Evolutionary conservation across 2,113 vertebrate species (phyloP).

Genomic region (Mandrillus leucophaeus): DNA sequence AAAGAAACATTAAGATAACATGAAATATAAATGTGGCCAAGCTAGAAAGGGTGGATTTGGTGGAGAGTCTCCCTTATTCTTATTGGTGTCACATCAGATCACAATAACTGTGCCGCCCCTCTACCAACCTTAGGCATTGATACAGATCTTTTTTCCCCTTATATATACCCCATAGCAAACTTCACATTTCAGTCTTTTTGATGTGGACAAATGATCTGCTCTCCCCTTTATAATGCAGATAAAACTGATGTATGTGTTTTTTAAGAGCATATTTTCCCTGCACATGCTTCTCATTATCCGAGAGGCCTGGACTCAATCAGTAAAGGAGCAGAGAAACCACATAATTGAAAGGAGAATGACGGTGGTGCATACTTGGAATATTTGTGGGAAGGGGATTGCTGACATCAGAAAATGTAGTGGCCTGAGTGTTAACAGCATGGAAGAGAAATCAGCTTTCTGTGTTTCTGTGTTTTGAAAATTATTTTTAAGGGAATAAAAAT

Average conservation of each 20-base stretch:
- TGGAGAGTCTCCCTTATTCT: not conserved
- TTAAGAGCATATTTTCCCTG: conserved; percentile 82
- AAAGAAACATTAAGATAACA: conserved; percentile 75
- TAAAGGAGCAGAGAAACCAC: conserved; percentile 86
- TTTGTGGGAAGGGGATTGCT: conserved; percentile 87
- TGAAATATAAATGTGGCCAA: conserved; percentile 72
- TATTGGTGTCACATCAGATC: conserved; percentile 51
- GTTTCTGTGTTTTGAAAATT: conserved; percentile 66
- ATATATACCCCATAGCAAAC: conserved; percentile 34
- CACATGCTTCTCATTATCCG: conserved; percentile 88
- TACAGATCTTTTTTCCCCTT: not conserved
- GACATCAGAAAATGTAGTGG: conserved; percentile 82
- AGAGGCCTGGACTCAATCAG: conserved; percentile 88
- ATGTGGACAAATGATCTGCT: conserved; percentile 81
- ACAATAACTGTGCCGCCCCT: not conserved
- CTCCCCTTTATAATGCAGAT: conserved; percentile 78
- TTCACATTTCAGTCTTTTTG: conserved; percentile 77
- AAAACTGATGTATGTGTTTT: conserved; percentile 80
- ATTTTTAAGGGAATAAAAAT: conserved; percentile 66
- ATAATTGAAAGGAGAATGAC: conserved; percentile 86
- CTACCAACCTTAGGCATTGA: not conserved
- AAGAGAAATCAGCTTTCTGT: conserved; percentile 72
- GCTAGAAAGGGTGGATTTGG: conserved; percentile 53
- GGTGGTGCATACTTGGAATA: conserved; percentile 85
- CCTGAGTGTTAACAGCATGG: conserved; percentile 79